Evolutionary conservation across 2,888 invertebrate species (phyloP).

Genomic region (Brachypalpus laphriformis): DNA sequence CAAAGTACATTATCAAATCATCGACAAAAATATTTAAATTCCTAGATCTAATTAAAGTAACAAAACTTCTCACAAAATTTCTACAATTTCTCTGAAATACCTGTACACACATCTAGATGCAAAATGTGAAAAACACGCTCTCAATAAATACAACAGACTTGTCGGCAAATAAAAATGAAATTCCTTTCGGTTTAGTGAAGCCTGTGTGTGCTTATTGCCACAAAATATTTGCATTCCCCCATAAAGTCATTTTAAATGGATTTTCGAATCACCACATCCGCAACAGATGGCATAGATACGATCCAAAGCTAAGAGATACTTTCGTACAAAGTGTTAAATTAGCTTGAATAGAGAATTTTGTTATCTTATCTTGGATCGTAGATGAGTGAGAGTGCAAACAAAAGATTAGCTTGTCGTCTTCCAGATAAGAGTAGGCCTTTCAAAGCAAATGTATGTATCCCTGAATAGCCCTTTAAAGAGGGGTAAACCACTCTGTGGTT

Average conservation of each 20-base stretch:
- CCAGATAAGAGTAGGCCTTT: slow-evolving; percentile 11
- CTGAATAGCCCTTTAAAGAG: slow-evolving; percentile 12
- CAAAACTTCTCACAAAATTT: not conserved
- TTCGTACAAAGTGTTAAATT: slow-evolving; percentile 30
- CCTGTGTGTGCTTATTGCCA: slow-evolving; percentile 1
- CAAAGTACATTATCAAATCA: not conserved
- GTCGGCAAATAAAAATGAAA: slow-evolving; percentile 40
- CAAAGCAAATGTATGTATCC: slow-evolving; percentile 38
- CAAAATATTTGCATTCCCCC: slow-evolving; percentile 43
- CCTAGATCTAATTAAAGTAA: not conserved
- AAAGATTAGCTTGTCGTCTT: slow-evolving; percentile 29
- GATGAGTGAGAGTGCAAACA: slow-evolving; percentile 50
- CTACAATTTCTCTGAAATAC: too few relatives aligned
- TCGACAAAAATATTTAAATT: not conserved
- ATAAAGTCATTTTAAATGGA: not conserved
- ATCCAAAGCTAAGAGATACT: slow-evolving; percentile 8
- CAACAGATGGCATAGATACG: not conserved
- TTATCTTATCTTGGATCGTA: slow-evolving; percentile 55
- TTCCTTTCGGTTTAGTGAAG: slow-evolving; percentile 17
- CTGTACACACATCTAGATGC: too few relatives aligned
- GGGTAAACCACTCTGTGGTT: not conserved
- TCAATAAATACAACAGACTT: slow-evolving; percentile 40
- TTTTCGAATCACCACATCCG: slow-evolving; percentile 41
- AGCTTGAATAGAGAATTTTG: slow-evolving; percentile 19
- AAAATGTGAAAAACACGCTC: slow-evolving; percentile 5